Conservation (phyloP, 2,888 invertebrate genomes). For the Baccha elongata region DNA sequence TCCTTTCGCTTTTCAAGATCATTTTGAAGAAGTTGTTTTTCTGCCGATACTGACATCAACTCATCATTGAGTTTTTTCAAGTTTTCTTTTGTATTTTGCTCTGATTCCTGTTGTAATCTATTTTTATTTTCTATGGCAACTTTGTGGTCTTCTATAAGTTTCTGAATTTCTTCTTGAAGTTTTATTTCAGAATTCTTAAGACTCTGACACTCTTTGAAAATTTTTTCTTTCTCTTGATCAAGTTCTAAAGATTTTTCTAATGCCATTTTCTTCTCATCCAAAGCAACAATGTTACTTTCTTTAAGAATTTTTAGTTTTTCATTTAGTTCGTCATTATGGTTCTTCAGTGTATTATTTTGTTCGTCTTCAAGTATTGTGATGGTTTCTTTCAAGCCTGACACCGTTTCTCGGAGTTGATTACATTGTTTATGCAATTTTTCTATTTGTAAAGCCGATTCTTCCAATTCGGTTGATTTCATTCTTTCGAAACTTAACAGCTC, state of each 20-base stretch:
- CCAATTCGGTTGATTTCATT: slow-evolving; percentile 28
- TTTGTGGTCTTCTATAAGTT: slow-evolving; percentile 43
- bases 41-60: slow-evolving; percentile 1
- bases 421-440: slow-evolving; percentile 19
- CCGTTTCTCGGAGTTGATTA: neutral
- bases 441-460: slow-evolving; percentile 8
- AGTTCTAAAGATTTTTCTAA: neutral
- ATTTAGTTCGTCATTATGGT: slow-evolving; percentile 33
- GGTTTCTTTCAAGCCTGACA: slow-evolving; percentile 6
- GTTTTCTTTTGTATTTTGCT: slow-evolving; percentile 18
- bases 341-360: slow-evolving; percentile 10
- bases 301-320: slow-evolving; percentile 44
- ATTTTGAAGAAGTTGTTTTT: slow-evolving; percentile 2
- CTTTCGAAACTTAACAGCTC: slow-evolving; percentile 32
- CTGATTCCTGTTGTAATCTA: slow-evolving; percentile 7
- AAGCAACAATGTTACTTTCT: slow-evolving; percentile 19
- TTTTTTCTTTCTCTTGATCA: slow-evolving; percentile 40
- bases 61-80: slow-evolving; percentile 17
- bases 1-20: slow-evolving; percentile 49
- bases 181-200: slow-evolving; percentile 50
- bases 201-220: slow-evolving; percentile 16
- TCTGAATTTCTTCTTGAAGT: slow-evolving; percentile 41
- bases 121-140: slow-evolving; percentile 23
- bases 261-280: slow-evolving; percentile 7
- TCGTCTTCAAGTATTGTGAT: slow-evolving; percentile 10